Conservation (phyloP, 1,140 invertebrate species). For the Anastrepha ludens region DNA sequence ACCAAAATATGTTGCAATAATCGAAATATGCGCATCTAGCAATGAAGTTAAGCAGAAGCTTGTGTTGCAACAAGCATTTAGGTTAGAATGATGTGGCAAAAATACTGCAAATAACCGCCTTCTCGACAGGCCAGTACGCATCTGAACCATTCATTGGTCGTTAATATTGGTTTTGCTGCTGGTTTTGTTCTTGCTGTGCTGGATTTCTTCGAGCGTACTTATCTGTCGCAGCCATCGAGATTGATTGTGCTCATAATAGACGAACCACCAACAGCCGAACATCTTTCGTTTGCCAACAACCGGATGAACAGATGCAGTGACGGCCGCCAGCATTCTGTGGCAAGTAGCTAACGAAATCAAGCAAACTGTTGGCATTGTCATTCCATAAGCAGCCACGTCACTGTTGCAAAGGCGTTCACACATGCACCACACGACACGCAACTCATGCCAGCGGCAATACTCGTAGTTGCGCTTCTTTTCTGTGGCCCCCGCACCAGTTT, state of each 20-base stretch:
- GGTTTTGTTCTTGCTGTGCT: neutral
- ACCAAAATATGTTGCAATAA: neutral
- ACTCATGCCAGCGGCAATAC: neutral
- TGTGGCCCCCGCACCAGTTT: neutral
- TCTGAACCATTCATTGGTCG: neutral
- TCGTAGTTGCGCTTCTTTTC: too few relatives aligned
- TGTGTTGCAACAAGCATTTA: neutral
- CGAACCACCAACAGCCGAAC: neutral
- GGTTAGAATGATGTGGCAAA: neutral
- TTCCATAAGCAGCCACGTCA: neutral
- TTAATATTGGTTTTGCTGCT: neutral
- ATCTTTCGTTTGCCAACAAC: neutral
- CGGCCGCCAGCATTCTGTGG: neutral
- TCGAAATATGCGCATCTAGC: neutral
- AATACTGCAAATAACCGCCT: too few relatives aligned
- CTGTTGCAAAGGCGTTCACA: conserved; percentile 18
- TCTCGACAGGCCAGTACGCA: neutral
- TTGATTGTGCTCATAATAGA: conserved; percentile 19
- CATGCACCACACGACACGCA: too few relatives aligned
- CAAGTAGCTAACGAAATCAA: neutral
- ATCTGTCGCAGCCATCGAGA: neutral
- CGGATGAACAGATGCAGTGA: neutral
- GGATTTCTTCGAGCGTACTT: conserved; percentile 4
- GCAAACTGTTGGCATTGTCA: conserved; percentile 1
- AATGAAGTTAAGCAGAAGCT: neutral